Evolutionary conservation across 2,888 invertebrate genomes (phyloP).

Genomic region (Liodrosophila aerea): DNA sequence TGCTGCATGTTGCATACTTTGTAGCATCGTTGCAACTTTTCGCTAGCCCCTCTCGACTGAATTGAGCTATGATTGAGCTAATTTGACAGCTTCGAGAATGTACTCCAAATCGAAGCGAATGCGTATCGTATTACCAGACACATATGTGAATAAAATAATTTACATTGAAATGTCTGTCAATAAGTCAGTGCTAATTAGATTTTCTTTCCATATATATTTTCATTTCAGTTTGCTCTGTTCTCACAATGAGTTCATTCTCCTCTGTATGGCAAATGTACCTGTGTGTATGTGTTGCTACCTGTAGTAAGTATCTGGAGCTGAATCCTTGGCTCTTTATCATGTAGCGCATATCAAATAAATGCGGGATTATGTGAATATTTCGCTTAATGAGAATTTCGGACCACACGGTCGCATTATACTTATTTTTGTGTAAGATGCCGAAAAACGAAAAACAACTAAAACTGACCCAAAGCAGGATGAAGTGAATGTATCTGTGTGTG

Average conservation of each 20-base stretch:
- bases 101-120: neutral
- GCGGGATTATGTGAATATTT: conserved; percentile 78
- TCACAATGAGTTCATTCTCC: conserved; percentile 27
- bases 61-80: conserved; percentile 54
- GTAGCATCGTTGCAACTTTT: conserved; percentile 36
- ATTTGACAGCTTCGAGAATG: conserved; percentile 48
- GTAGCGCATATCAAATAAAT: conserved; percentile 74
- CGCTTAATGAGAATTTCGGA: conserved; percentile 78
- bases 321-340: conserved; percentile 58
- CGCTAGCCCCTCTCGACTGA: conserved; percentile 32
- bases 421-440: conserved; percentile 32
- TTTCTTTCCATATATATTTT: neutral
- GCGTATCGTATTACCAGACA: conserved; percentile 3
- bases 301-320: too few species aligned
- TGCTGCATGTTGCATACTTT: conserved; percentile 64
- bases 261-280: conserved; percentile 42
- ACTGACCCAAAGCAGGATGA: conserved; percentile 37
- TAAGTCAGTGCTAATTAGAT: conserved; percentile 26
- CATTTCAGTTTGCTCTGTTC: neutral
- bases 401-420: conserved; percentile 63
- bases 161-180: conserved; percentile 25
- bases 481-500: neutral
- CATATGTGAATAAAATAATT: neutral
- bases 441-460: conserved; percentile 40
- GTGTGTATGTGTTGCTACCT: conserved; percentile 2